Conservation (phyloP, 2,113 vertebrate genomes). For the Chelonoidis abingdonii region DNA sequence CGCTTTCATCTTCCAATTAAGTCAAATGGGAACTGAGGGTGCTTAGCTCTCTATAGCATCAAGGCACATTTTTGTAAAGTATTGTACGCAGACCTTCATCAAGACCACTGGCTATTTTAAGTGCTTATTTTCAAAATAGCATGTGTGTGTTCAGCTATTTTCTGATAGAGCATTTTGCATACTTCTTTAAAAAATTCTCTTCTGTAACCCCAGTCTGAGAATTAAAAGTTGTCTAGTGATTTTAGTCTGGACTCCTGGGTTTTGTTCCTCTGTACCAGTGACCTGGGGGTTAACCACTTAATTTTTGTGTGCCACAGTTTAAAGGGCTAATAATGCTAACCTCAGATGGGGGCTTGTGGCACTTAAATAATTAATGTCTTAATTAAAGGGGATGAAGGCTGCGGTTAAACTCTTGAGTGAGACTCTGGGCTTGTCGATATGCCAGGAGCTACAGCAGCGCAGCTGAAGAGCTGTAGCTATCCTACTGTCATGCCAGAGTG, state of each 20-base stretch:
- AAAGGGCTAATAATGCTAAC: accelerated
- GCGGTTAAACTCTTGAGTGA: too few relatives aligned
- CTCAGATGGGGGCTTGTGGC: accelerated
- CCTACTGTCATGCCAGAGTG: too few relatives aligned
- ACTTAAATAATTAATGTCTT: not conserved
- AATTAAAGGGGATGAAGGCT: not conserved
- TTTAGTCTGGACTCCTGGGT: not conserved
- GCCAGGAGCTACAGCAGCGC: too few relatives aligned
- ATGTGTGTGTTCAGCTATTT: not conserved
- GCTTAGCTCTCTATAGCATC: not conserved
- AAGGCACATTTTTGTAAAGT: accelerated
- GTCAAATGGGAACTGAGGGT: not conserved
- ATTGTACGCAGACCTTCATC: not conserved
- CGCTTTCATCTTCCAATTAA: accelerated
- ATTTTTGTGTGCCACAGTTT: not conserved
- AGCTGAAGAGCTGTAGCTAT: too few relatives aligned
- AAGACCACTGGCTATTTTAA: not conserved
- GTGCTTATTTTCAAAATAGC: accelerated
- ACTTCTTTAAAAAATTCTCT: not conserved
- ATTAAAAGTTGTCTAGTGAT: not conserved
- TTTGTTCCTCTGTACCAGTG: not conserved
- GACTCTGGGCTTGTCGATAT: too few relatives aligned
- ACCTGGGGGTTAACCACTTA: not conserved
- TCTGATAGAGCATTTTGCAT: not conserved
- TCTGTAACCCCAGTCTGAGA: not conserved